Percentiles rank a stretch among this genome's conserved stretches.
Evolutionary conservation across 2,113 vertebrate species (phyloP).

Genomic region (Otis tarda): DNA sequence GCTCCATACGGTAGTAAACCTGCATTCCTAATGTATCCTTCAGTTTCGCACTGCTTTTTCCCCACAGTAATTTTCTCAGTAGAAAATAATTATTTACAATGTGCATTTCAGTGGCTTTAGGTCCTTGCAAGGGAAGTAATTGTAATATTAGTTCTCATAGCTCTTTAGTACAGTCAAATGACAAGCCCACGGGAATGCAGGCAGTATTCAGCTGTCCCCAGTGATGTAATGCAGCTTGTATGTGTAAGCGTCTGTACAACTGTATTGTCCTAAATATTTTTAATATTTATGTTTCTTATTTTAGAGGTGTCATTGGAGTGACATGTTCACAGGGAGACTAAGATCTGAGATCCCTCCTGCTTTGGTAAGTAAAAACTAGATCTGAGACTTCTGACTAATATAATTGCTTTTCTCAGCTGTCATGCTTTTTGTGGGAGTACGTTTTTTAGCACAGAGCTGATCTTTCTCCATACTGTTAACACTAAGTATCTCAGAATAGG

Average conservation of each 20-base stretch:
- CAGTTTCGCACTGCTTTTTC: background rate
- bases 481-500: background rate
- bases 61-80: background rate
- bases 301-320: conserved; percentile 96
- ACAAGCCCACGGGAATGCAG: background rate
- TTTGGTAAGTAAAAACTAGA: conserved; percentile 80
- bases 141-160: background rate
- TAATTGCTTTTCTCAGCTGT: background rate
- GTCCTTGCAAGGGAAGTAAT: background rate
- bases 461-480: background rate
- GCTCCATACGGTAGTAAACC: background rate
- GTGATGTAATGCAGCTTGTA: background rate
- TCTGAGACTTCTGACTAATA: background rate
- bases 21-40: background rate
- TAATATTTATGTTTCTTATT: conserved; percentile 27
- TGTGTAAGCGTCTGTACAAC: background rate
- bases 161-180: background rate
- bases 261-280: background rate
- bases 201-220: background rate
- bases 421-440: background rate
- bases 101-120: background rate
- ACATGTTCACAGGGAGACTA: conserved; percentile 97
- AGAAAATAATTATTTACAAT: background rate
- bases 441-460: background rate
- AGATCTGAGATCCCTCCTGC: conserved; percentile 95